Evolutionary conservation across 2,888 invertebrate species (phyloP).

Genomic region (Athripsodes cinereus): DNA sequence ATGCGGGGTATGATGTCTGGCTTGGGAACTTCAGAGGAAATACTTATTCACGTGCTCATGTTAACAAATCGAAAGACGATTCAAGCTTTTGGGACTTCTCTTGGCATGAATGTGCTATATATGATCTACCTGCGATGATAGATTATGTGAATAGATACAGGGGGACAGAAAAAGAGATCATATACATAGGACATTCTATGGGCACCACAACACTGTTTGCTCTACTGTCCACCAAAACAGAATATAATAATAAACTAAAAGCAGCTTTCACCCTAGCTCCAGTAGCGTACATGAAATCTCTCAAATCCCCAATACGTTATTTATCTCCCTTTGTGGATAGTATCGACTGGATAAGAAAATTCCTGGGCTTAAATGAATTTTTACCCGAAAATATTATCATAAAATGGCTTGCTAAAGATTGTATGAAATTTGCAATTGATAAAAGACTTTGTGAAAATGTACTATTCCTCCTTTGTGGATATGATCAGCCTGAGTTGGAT

Average conservation of each 20-base stretch:
- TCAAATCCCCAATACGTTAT: slow-evolving; percentile 60
- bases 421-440: slow-evolving; percentile 51
- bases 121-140: slow-evolving; percentile 82
- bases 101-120: slow-evolving; percentile 83
- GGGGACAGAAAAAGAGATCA: slow-evolving; percentile 41
- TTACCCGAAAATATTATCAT: slow-evolving; percentile 61
- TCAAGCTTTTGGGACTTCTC: slow-evolving; percentile 68
- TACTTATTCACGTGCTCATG: slow-evolving; percentile 63
- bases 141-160: slow-evolving; percentile 55
- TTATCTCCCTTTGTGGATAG: slow-evolving; percentile 60
- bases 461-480: slow-evolving; percentile 67
- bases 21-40: slow-evolving; percentile 81
- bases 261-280: slow-evolving; percentile 66
- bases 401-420: slow-evolving; percentile 56
- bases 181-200: slow-evolving; percentile 89
- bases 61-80: slow-evolving; percentile 46
- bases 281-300: slow-evolving; percentile 59
- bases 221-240: slow-evolving; percentile 59
- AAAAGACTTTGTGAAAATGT: slow-evolving; percentile 65
- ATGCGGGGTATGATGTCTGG: slow-evolving; percentile 74
- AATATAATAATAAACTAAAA: slow-evolving; percentile 61
- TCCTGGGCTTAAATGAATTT: slow-evolving; percentile 67
- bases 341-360: slow-evolving; percentile 53
- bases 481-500: slow-evolving; percentile 63
- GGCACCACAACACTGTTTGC: slow-evolving; percentile 75